Base-by-base conservation (phyloP, 37 sponge, comb jelly and placozoan species). In the Beroe forskalii region DNA sequence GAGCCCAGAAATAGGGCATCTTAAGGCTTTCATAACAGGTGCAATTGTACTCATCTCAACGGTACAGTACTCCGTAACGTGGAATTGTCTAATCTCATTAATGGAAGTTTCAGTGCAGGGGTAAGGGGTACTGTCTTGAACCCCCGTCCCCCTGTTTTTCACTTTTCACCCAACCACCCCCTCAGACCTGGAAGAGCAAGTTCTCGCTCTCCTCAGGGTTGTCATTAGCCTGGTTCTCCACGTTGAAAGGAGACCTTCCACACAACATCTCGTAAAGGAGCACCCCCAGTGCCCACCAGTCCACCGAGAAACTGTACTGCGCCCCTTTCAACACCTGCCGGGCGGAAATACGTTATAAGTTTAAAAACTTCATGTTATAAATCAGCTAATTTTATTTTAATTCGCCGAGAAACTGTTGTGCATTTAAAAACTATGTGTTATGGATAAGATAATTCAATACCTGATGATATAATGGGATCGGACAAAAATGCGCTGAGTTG, bases 251-350 rank as follows among this genome's bases (percentile, higher is more conserved):
- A 3, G 95, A 94, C 61, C 95, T 92, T 25, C 98, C 98, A 20
- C 94, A 96, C 89, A 97, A 63, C 98, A 97, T 97, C 94, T 97
- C 98, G 90, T 93, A 97, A 42, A 95, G 76, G n/a, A 97, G 91
- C 63, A 97, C 98, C 22, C 98, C 98, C 27, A 97, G 90, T 0
- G 98, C 98, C 98, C 98, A 97, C 98, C 98, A 97, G 91, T 97
- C 98, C 62, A 97, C 98, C 44, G 94, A 92, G 89, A 93, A 97
- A 28, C 94, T 42, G 55, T 80, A 80, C 86, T 80, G 55, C 19
- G 14, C 55, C 28, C 55, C 55, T 28, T 43, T 41, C 86, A 80
- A 43, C n/a, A 80, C 86, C 86, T 80, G 86, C 4, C 22, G 30
- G 66, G 24, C 17, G 60, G 60, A 55, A 55, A 55, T 17, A 17